Evolutionary conservation across 2,113 vertebrate genomes (phyloP).

Genomic region (Tetraodon nigroviridis): DNA sequence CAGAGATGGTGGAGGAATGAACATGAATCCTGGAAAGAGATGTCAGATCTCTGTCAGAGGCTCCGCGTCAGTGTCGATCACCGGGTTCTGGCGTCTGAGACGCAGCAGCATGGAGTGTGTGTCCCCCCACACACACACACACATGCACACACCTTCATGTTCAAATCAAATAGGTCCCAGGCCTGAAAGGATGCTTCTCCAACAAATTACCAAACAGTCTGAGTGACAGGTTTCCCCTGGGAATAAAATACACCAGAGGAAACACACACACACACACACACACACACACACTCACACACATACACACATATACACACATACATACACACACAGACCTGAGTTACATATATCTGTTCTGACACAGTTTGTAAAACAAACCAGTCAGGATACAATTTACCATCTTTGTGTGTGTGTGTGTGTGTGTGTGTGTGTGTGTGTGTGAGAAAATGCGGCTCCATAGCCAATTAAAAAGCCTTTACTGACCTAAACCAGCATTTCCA

Average conservation of each 20-base stretch:
- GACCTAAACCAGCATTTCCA: no score
- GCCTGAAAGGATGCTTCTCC: conserved; percentile 41
- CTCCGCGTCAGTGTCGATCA: no score
- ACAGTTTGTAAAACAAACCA: conserved; percentile 1
- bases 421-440: conserved; percentile 2
- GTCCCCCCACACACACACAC: neutral
- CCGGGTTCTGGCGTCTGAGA: no score
- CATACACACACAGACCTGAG: neutral
- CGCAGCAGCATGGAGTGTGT: neutral
- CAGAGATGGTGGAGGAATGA: no score
- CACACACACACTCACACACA: neutral
- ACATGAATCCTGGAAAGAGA: no score
- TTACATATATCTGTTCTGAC: neutral
- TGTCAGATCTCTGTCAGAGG: no score
- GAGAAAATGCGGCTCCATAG: no score
- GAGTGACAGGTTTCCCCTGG: conserved; percentile 51
- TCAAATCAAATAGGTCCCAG: neutral
- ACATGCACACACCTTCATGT: neutral
- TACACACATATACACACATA: neutral
- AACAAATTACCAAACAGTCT: conserved; percentile 48
- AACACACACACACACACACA: conserved; percentile 1
- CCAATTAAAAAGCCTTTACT: no score
- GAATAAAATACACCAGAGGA: neutral
- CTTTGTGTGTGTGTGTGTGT: conserved; percentile 2
- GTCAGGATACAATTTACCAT: neutral